A percentile compares a stretch with the other conserved stretches of the same genome.
Evolutionary conservation across 2,888 invertebrate genomes (phyloP).

Genomic region (Anaspis maculata): DNA sequence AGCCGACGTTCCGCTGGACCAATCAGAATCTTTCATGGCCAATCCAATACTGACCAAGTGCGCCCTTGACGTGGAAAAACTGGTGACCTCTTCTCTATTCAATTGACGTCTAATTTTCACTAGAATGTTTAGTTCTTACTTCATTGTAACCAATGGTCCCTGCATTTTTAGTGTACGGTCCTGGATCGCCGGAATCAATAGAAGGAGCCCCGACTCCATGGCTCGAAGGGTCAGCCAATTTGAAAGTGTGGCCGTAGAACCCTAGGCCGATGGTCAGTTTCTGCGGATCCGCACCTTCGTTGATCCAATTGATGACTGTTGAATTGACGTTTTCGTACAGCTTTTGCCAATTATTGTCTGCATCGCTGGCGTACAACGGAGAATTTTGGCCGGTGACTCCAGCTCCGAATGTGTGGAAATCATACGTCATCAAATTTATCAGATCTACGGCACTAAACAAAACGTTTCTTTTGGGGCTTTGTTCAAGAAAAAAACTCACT

Average conservation of each 20-base stretch:
- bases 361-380: slow-evolving; percentile 45
- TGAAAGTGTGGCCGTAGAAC: slow-evolving; percentile 11
- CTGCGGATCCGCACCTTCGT: slow-evolving; percentile 8
- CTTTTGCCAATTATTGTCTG: slow-evolving; percentile 16
- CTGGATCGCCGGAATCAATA: slow-evolving; percentile 2
- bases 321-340: slow-evolving; percentile 17
- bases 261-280: slow-evolving; percentile 10
- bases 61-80: too few species aligned
- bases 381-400: slow-evolving; percentile 56
- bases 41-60: too few species aligned
- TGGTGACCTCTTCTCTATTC: too few species aligned
- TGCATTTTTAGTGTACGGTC: slow-evolving; percentile 9
- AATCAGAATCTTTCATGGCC: too few species aligned
- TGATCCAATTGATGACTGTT: slow-evolving; percentile 9
- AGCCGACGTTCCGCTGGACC: too few species aligned
- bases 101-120: too few species aligned
- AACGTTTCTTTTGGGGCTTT: too few species aligned
- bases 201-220: slow-evolving; percentile 6
- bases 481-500: too few species aligned
- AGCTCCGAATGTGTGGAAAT: slow-evolving; percentile 63
- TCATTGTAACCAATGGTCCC: slow-evolving; percentile 10
- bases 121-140: slow-evolving; percentile 6
- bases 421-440: slow-evolving; percentile 67
- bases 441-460: too few species aligned
- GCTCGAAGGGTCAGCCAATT: slow-evolving; percentile 5